phyloP scores from a whole-genome alignment of 1,140 invertebrate species.

The Periplaneta americana region DNA sequence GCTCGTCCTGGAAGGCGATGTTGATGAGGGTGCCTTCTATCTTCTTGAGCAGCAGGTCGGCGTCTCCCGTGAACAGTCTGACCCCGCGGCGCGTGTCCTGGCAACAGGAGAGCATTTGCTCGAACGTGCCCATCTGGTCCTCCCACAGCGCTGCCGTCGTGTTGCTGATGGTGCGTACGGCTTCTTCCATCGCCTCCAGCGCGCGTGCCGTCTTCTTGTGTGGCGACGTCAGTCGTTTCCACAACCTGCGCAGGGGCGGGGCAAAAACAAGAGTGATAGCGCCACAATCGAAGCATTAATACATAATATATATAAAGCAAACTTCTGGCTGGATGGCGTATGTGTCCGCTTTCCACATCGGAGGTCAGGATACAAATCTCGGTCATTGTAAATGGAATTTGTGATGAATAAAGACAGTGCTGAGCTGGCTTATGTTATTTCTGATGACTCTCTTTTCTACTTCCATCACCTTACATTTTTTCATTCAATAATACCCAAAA shows the following conservation, averaged over 20 bases:
- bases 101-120: background rate
- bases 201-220: constrained; percentile 16
- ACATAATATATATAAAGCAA: no score
- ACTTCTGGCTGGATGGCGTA: no score
- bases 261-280: no score
- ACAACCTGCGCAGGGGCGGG: constrained; percentile 7
- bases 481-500: no score
- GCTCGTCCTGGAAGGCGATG: background rate
- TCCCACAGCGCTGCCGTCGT: constrained; percentile 10
- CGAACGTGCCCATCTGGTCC: constrained; percentile 4
- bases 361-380: no score
- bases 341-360: no score
- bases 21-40: constrained; percentile 1
- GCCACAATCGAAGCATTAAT: no score
- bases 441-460: no score
- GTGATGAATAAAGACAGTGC: no score
- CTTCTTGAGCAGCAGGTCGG: constrained; percentile 5
- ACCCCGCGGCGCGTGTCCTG: background rate
- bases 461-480: no score
- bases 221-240: constrained; percentile 13
- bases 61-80: background rate
- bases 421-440: no score
- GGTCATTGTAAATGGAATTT: no score
- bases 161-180: constrained; percentile 2
- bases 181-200: constrained; percentile 12